These are phyloP conservation scores for Schlechtendalia chinensis DNA, from an alignment of 1,140 invertebrate genomes.

Conservation along the genomic window DNA sequence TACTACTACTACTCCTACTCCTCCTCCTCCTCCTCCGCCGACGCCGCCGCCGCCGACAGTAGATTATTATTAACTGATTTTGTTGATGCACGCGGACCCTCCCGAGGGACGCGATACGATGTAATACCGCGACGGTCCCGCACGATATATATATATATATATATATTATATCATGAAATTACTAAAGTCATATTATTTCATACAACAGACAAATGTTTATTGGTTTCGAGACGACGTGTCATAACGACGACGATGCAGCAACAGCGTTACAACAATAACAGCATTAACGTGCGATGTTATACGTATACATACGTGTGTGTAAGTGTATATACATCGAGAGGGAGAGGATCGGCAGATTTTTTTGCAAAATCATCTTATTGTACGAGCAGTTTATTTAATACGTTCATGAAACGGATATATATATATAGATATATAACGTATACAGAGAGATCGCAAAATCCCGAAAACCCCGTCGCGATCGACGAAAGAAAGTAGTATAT, in stretches of 20 bases:
- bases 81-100: slow-evolving; percentile 9
- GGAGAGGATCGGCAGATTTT: background rate
- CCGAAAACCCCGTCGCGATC: too few species aligned
- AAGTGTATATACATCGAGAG: background rate
- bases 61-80: slow-evolving; percentile 46
- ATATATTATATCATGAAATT: slow-evolving; percentile 11
- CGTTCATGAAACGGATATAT: background rate
- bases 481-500: too few species aligned
- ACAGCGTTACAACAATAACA: background rate
- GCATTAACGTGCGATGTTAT: too few species aligned
- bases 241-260: background rate
- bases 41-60: background rate
- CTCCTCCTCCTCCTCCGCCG: too few species aligned
- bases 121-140: background rate
- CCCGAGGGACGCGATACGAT: slow-evolving; percentile 33
- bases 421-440: too few species aligned
- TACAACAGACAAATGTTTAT: slow-evolving; percentile 35
- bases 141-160: too few species aligned
- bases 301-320: too few species aligned
- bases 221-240: slow-evolving; percentile 31
- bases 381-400: slow-evolving; percentile 9
- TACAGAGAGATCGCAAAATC: background rate
- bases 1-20: too few species aligned
- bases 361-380: too few species aligned
- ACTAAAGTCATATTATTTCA: slow-evolving; percentile 22